Base-by-base conservation (phyloP, 2,888 invertebrate species). In the Drosophila niveifrons region DNA sequence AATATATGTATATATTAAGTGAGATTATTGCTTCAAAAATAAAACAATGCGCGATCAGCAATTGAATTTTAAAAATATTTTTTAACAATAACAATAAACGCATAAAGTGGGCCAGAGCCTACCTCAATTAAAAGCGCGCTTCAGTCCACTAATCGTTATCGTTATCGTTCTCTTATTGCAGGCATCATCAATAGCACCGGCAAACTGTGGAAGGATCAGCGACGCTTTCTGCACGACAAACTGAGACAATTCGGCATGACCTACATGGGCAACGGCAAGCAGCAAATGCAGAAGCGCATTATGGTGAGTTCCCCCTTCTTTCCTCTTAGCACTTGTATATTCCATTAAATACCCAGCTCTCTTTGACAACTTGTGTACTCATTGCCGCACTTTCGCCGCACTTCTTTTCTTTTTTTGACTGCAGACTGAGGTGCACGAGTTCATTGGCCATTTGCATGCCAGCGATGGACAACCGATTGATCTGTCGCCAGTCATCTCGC, bases 101-200 rank as follows among this genome's bases (percentile, higher is more conserved):
- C 23, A 23, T 23, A 6, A 23, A 10, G 23, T 31, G 18, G 36
- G 36, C 3, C 46, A 41, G 78, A 89, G 89, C 90, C 89, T 89
- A 90, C 89, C 90, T 82, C 89, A 89, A 89, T 87, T 86, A 23
- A 44, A 43, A 39, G n/a, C 11, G 11, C n/a, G n/a, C n/a, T 23
- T 23, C 23, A 23, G 23, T 23, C 23, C 36, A 36, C 11, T 36
- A n/a, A 36, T n/a, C 36, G 36, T n/a, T 1, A n/a, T 11, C 36
- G 10, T 31, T 36, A 3, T 36, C 34, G n/a, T 36, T 36, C 3
- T n/a, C 34, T 11, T 2, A 17, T 41, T 11, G 23, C 94, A 98
- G 98, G 98, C 82, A 96, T 98, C 83, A 95, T 98, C 90, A 98
- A 98, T 92, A 96, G 96, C 84, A 96, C 96, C 80, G 98, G 98